Base-by-base conservation (phyloP, 2,797 vertebrate species). In the Tauraco hartlaubi region DNA sequence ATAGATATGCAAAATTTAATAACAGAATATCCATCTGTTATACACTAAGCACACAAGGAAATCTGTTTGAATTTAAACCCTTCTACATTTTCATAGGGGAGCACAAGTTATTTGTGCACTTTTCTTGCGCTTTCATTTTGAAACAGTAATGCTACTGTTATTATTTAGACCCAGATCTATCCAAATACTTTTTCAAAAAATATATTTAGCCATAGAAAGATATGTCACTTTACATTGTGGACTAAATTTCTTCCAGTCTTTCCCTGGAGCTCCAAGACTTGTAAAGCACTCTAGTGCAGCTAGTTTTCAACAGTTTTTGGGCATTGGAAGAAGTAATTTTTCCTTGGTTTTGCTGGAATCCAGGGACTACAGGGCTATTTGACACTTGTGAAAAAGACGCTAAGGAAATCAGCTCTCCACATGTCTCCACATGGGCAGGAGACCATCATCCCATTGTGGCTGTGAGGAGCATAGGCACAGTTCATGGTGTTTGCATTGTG, bases 401-500 rank as follows among this genome's bases (percentile, higher is more conserved):
- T 72, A 13, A 64, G 14, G 25, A 85, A 76, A 76, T 23, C 1
- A 71, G 9, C 18, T 71, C 9, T 11, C 23, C 31, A 20, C 0
- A 1, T 2, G n/a, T 52, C 51, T 62, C 44, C 19, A 12, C 5
- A 5, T 7, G 23, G 41, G 9, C 31, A 39, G 22, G 25, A 9
- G 5, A 72, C 4, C 8, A 22, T 46, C 19, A 48, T 22, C 31
- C n/a, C 63, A 12, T 10, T 0, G 2, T 26, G 31, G 3, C n/a
- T 29, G 44, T 63, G 62, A 74, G 26, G 12, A 62, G 10, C 21
- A 44, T 5, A 37, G 29, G 9, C 15, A 49, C 0, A 1, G 11
- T 26, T 62, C 55, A 10, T 4, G 18, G 21, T 10, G 23, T 44
- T 46, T 62, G 26, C n/a, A 35, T 3, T 4, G 17, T 8, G 23